phyloP scores from a whole-genome alignment of 2,797 vertebrate species.

The Otus scops region DNA sequence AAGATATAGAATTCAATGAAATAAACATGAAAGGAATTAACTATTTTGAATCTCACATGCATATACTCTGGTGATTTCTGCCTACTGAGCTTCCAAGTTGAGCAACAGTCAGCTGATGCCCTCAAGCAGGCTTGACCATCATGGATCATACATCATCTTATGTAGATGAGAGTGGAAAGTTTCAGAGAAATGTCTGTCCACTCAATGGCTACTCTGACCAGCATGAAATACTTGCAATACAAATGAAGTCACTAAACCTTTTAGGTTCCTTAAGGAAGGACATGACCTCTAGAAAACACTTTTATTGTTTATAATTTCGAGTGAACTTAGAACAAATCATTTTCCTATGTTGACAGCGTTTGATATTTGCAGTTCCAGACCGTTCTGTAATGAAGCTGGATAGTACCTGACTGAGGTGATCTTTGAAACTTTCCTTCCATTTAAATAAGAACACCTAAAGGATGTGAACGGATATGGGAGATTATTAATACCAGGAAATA shows the following conservation, averaged over 20 bases:
- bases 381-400: neutral
- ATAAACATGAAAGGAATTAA: neutral
- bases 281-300: neutral
- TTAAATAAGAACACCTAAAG: neutral
- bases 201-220: neutral
- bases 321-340: neutral
- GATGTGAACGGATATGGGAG: neutral
- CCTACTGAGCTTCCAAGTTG: neutral
- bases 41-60: neutral
- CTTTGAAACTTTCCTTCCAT: neutral
- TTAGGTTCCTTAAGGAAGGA: neutral
- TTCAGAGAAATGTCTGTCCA: neutral
- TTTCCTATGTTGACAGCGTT: neutral
- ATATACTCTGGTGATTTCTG: neutral
- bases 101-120: neutral
- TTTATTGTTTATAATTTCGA: neutral
- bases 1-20: neutral
- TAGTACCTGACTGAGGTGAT: neutral
- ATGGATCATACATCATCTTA: neutral
- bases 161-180: neutral
- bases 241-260: neutral
- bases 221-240: neutral
- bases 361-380: neutral
- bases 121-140: neutral
- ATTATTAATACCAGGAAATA: neutral